Base-by-base conservation (phyloP, 2,113 vertebrate genomes). In the Coptodon rendalli region DNA sequence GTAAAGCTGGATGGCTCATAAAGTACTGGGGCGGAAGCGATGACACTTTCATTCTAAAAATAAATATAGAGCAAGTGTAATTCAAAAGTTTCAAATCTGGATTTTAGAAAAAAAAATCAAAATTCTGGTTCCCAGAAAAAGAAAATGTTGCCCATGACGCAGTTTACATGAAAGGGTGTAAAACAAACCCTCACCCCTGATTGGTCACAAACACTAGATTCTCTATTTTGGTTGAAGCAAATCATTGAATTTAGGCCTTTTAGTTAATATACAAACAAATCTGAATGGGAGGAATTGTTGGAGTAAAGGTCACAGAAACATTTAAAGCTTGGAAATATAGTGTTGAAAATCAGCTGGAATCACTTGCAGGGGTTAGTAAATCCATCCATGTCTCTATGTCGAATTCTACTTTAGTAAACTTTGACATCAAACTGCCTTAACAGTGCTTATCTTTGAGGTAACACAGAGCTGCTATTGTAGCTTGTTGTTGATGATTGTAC, bases 41-140 rank as follows among this genome's bases (percentile, higher is more conserved):
- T 12, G 53, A 3, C 0, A 0, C 2, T 1, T 31, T 50, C 68
- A 45, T 73, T 40, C n/a, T 45, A 48, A 10, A 45, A 29, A 31
- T 31, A 50, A 19, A 78, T 19, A 31, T 50, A 31, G 22, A 78
- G 40, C 22, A 48, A 48, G 4, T 19, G 71, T 48, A 76, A 76
- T 29, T 76, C 4, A 8, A 78, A 78, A 78, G 71, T 78, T 50
- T 19, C 16, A 78, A n/a, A n/a, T 29, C 9, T 50, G 0, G 9
- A 48, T 7, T 76, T 48, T 29, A 48, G 40, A 66, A 1, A 27
- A 36, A 0, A 5, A 12, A 8, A 5, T 48, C 6, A 0, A 0
- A 50, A 50, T 78, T 78, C 6, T 50, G 43, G 43, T n/a, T 78
- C 4, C 2, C 0, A 2, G 9, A 8, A 66, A n/a, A 8, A 24